Evolutionary conservation across 2,113 vertebrate genomes (phyloP).

Genomic region (Picathartes gymnocephalus): DNA sequence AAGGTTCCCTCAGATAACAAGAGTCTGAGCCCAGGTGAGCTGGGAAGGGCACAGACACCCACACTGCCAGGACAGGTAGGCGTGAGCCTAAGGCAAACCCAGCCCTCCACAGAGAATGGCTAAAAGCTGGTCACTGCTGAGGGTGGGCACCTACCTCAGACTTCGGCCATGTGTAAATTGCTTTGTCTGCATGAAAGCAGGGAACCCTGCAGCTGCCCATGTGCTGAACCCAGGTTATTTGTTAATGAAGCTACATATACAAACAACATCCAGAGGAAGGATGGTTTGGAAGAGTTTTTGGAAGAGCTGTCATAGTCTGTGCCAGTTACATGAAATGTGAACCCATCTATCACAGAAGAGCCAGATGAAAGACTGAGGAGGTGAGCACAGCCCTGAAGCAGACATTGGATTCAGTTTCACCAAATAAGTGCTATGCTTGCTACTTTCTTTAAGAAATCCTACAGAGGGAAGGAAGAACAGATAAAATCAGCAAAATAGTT

Average conservation of each 20-base stretch:
- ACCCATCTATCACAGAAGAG: background rate
- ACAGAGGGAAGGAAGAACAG: background rate
- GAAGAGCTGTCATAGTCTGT: background rate
- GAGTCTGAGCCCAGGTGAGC: fast-evolving
- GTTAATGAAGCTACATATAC: background rate
- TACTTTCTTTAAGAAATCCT: background rate
- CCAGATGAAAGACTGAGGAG: background rate
- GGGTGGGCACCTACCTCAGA: background rate
- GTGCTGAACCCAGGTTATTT: background rate
- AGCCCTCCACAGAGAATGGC: background rate
- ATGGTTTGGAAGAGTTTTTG: background rate
- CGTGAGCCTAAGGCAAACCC: background rate
- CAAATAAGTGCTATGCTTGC: background rate
- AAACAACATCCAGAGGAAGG: background rate
- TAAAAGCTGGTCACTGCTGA: background rate
- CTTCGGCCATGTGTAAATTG: background rate
- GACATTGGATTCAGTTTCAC: background rate
- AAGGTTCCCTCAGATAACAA: background rate
- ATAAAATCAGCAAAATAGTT: background rate
- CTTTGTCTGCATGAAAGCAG: background rate
- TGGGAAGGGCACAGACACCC: background rate
- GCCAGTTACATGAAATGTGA: background rate
- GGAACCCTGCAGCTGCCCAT: background rate
- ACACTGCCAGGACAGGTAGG: background rate
- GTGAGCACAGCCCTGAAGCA: background rate